phyloP scores from a whole-genome alignment of 2,888 invertebrate species.

The Zaprionus obscuricornis region DNA sequence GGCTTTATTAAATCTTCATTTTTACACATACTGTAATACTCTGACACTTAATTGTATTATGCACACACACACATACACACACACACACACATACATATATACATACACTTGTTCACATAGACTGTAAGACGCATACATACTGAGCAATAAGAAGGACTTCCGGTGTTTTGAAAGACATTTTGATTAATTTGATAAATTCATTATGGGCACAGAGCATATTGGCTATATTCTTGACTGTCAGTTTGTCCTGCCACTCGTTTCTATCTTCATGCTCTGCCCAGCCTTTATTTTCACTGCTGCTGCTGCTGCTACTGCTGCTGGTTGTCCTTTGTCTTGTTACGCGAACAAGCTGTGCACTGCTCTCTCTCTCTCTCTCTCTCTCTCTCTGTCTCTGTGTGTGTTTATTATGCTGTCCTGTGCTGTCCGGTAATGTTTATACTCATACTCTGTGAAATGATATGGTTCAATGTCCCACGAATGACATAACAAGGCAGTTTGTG shows the following conservation, averaged over 20 bases:
- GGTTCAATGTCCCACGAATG: constrained; percentile 68
- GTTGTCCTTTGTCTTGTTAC: constrained; percentile 30
- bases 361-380: constrained; percentile 9
- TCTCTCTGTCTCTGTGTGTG: background rate
- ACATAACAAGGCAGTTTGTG: constrained; percentile 72
- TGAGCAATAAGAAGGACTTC: constrained; percentile 36
- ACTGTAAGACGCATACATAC: constrained; percentile 31
- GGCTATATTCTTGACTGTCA: constrained; percentile 44
- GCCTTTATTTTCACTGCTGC: too few species aligned
- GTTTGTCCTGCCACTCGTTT: background rate
- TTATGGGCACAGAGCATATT: constrained; percentile 79
- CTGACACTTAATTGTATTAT: constrained; percentile 70
- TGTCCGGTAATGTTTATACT: constrained; percentile 13
- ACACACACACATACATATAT: constrained; percentile 7
- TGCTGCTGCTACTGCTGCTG: constrained; percentile 3
- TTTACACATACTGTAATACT: constrained; percentile 52
- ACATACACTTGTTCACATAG: constrained; percentile 5
- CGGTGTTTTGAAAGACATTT: constrained; percentile 59
- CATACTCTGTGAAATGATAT: constrained; percentile 6
- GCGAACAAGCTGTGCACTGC: constrained; percentile 47
- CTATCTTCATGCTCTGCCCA: too few species aligned
- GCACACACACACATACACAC: constrained; percentile 23
- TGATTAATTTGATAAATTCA: constrained; percentile 81
- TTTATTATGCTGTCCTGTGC: background rate
- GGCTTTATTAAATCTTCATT: constrained; percentile 78